Evolutionary conservation across 2,113 vertebrate genomes (phyloP).

Genomic region (Callionymus lyra): DNA sequence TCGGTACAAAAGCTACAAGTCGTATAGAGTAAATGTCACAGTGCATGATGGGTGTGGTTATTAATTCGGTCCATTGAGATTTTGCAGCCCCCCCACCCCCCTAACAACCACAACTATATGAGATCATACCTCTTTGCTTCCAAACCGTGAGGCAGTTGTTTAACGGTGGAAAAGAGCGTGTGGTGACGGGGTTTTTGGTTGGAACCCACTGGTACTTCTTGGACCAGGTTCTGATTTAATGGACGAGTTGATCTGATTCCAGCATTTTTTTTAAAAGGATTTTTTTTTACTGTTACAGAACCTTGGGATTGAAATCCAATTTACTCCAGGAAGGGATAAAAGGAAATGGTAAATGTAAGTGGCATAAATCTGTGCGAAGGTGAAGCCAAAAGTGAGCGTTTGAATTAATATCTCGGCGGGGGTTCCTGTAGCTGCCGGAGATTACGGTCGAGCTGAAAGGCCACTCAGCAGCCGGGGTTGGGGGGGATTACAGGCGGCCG

Average conservation of each 20-base stretch:
- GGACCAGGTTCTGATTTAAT: conserved; percentile 1
- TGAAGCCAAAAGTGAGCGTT: conserved; percentile 12
- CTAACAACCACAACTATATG: conserved; percentile 19
- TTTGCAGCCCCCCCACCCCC: conserved; percentile 13
- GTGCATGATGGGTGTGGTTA: conserved; percentile 7
- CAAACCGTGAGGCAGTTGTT: conserved; percentile 32
- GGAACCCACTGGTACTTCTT: conserved; percentile 21
- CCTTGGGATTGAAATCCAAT: too few species aligned
- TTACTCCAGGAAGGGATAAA: not conserved
- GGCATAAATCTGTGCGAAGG: conserved; percentile 14
- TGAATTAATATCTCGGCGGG: conserved; percentile 57
- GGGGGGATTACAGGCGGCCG: conserved; percentile 45
- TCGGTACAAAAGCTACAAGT: too few species aligned
- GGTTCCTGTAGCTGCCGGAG: conserved; percentile 37
- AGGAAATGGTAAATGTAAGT: conserved; percentile 10
- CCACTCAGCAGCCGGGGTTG: conserved; percentile 43
- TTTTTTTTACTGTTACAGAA: not conserved
- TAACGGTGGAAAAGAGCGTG: conserved; percentile 46
- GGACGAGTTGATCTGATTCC: conserved; percentile 10
- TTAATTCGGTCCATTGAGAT: not conserved
- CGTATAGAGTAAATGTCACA: conserved; percentile 8
- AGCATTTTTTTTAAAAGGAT: not conserved
- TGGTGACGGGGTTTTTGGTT: conserved; percentile 31
- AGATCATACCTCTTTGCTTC: conserved; percentile 39
- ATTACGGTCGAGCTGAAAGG: conserved; percentile 51